A percentile compares a stretch with the other conserved stretches of the same genome.
Evolutionary conservation across 2,113 vertebrate genomes (phyloP).

Genomic region (Hydrolagus affinis): DNA sequence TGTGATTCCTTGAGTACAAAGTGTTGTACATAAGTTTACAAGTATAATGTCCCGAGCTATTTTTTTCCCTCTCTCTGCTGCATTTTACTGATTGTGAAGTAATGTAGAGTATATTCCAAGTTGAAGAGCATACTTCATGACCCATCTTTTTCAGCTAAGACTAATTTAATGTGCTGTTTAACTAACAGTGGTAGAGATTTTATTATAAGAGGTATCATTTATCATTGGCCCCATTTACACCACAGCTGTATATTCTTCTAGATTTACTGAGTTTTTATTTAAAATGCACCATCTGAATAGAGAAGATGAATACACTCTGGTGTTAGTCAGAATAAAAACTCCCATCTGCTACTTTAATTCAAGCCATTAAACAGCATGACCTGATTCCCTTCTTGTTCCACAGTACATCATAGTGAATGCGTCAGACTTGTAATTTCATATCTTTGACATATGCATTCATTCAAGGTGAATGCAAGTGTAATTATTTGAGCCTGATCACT

Average conservation of each 20-base stretch:
- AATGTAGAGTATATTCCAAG: background rate
- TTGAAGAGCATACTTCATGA: background rate
- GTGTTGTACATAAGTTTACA: background rate
- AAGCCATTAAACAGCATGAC: background rate
- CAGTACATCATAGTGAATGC: background rate
- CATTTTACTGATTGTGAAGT: background rate
- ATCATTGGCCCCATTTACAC: background rate
- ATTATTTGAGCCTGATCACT: constrained; percentile 1
- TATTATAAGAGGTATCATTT: constrained; percentile 5
- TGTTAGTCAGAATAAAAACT: background rate
- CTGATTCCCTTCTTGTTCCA: constrained; percentile 13
- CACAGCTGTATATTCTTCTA: constrained; percentile 9
- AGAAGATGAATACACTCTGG: background rate
- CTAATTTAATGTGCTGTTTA: background rate
- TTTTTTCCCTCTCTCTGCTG: too few relatives aligned
- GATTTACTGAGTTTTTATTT: constrained; percentile 22
- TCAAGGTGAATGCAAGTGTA: constrained; percentile 13
- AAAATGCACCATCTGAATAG: background rate
- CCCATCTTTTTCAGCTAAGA: background rate
- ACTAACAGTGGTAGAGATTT: background rate
- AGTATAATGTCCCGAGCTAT: background rate
- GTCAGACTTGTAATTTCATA: constrained; percentile 17
- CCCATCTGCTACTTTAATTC: background rate
- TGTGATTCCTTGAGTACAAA: too few relatives aligned
- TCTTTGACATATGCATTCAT: background rate